Conservation (phyloP, 2,888 invertebrate genomes). For the Carcina quercana region DNA sequence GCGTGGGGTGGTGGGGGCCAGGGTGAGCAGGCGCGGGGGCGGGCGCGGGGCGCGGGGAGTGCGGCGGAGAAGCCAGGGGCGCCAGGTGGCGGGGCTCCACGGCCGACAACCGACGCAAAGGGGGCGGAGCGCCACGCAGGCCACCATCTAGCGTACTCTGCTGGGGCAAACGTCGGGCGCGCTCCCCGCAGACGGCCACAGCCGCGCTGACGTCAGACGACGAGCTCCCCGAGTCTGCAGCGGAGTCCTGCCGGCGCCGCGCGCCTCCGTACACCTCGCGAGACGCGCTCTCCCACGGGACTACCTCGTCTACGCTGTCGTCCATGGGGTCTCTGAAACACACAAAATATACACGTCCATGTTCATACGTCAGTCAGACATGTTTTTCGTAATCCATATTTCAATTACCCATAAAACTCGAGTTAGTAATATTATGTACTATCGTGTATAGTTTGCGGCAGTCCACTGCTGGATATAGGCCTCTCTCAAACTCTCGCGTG, state of each 20-base stretch:
- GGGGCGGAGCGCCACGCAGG: slow-evolving; percentile 65
- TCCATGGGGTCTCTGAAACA: slow-evolving; percentile 59
- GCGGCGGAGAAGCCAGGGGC: slow-evolving; percentile 61
- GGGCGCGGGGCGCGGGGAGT: slow-evolving; percentile 48
- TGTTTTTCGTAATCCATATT: too few species aligned
- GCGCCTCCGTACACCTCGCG: slow-evolving; percentile 42
- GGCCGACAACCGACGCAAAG: slow-evolving; percentile 57
- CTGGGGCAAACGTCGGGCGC: slow-evolving; percentile 78
- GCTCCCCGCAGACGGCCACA: slow-evolving; percentile 69
- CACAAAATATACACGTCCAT: too few species aligned
- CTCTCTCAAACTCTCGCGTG: too few species aligned
- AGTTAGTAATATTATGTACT: too few species aligned
- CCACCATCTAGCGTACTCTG: slow-evolving; percentile 81
- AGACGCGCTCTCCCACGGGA: slow-evolving; percentile 51
- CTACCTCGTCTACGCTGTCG: slow-evolving; percentile 50
- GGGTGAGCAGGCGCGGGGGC: slow-evolving; percentile 37
- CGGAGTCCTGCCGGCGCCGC: slow-evolving; percentile 74
- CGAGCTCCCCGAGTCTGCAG: slow-evolving; percentile 80
- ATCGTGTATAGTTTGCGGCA: too few species aligned
- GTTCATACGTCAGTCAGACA: too few species aligned
- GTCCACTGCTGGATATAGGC: too few species aligned
- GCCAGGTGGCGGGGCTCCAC: slow-evolving; percentile 76
- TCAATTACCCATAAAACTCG: too few species aligned
- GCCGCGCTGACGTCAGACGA: slow-evolving; percentile 84
- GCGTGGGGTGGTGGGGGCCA: slow-evolving; percentile 37